Evolutionary conservation across 1,140 invertebrate species (phyloP), one percentile per base, ranked within the genome.

Genomic region (Drosophila micromelanica): DNA sequence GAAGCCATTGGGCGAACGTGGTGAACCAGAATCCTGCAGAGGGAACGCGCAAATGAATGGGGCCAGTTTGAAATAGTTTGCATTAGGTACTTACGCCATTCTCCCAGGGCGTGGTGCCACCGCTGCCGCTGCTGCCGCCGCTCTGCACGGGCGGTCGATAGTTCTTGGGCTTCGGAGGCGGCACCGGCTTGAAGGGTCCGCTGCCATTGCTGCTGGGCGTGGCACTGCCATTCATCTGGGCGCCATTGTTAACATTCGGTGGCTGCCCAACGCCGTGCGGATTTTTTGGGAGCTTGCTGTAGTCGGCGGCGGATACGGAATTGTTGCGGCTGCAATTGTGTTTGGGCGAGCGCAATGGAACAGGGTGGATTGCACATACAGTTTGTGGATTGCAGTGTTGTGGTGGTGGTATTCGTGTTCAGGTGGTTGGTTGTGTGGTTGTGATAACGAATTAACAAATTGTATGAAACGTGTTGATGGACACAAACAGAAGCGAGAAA

Each of bases 121-220:
- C 85, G 52, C 84, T 90, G 57, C 90, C 91, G 37, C 73, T 75
- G 62, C 73, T 81, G 40, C 78, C 75, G 32, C 78, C 73, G 45
- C 90, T 89, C 51, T 91, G 91, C 12, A 92, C 72, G 0, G 96
- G 96, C 30, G 96, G 96, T 13, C 96, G 94, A 89, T 97, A 97
- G 92, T 97, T 97, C 90, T 97, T 97, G 37, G 97, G 97, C 91
- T 98, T 98, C 1, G 97, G 97, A 20, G 97, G 97, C 20, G 97
- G 97, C 59, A 98, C 95, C 0, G 97, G 97, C 91, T 98, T 98
- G 92, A 97, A 97, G 12, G 95, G 93, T 35, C 84, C 84, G 54
- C 93, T 90, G 43, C 91, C 91, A 76, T 92, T 92, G 52, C 80
- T 84, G 49, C 78, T 91, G 20, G 78, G 82, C 48, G 82, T 91